These are phyloP conservation scores for Lepidurus packardi DNA, from an alignment of 1,140 invertebrate species.

Conservation along the genomic window DNA sequence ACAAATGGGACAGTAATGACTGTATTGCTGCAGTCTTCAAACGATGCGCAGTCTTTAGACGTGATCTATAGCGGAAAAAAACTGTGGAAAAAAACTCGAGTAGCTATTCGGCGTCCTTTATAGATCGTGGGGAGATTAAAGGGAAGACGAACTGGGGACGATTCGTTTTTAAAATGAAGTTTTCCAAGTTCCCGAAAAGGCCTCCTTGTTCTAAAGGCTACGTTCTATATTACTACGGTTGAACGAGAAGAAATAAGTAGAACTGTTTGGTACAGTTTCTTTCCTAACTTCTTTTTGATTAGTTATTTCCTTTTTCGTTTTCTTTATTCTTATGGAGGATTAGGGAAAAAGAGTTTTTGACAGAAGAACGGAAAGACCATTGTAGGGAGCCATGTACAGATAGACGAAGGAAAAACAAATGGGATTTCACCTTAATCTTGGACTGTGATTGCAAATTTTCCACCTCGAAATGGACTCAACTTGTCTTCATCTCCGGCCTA, in stretches of 20 bases:
- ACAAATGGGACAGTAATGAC: slow-evolving; percentile 4
- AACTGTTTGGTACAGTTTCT: neutral
- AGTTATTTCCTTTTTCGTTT: neutral
- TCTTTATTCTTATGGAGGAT: neutral
- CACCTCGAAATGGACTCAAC: slow-evolving; percentile 2
- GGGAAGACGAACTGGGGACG: no score
- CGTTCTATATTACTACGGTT: no score
- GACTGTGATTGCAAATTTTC: slow-evolving; percentile 8
- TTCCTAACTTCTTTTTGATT: neutral
- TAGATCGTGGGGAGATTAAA: no score
- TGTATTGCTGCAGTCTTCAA: neutral
- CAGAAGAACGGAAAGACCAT: neutral
- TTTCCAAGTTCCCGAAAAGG: no score
- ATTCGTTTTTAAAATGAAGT: no score
- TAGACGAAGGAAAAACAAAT: neutral
- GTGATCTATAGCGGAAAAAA: neutral
- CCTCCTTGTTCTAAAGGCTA: no score
- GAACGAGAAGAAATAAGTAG: no score
- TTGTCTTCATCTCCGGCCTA: neutral
- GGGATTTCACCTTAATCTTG: neutral
- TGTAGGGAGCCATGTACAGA: neutral
- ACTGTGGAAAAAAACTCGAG: neutral
- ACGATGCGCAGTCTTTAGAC: neutral
- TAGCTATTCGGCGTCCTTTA: neutral
- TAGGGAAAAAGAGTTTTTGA: neutral